Base-by-base conservation (phyloP, 2,113 vertebrate genomes). In the Benitochromis conjunctus region DNA sequence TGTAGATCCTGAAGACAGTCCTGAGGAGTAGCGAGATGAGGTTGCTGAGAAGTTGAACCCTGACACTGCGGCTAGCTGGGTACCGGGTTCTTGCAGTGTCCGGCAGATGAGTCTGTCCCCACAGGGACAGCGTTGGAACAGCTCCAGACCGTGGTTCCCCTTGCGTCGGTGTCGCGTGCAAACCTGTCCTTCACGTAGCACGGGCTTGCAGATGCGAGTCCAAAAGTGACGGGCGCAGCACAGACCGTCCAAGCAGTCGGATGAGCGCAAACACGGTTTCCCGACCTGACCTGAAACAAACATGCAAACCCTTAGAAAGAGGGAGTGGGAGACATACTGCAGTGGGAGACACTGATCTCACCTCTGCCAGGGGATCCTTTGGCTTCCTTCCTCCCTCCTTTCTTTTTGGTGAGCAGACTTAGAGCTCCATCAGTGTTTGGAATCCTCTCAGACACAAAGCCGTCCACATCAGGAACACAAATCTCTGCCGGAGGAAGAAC, bases 171-270 rank as follows among this genome's bases (percentile, higher is more conserved):
- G 97, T 43, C 96, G 97, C 58, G 98, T 98, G 89, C 98, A 99
- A 8, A 98, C 97, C 83, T 98, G 97, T 1, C 98, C 98, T 93
- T 97, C 97, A 51, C 86, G 96, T 87, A 99, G 91, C 79, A 99
- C 97, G 1, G 97, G 97, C 80, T 99, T 99, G 89, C 98, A 99
- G 92, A 99, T 98, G 90, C 98, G 97, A 69, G 97, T 97, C 98
- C 98, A 98, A 96, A 99, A 98, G 94, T 99, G 98, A 11, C 98
- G 97, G 54, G 98, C 98, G 80, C 98, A 99, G 92, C 98, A 99
- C 54, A 96, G 91, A 6, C 95, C 94, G 64, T 96, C 96, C 0
- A 94, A 95, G 56, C 98, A 99, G 92, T 98, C 97, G 0, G 96
- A 96, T 2, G 98, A 98, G 43, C 98, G 93, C 1, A 98, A 92